Evolutionary conservation across 2,113 vertebrate species (phyloP).

Genomic region (Microtus pennsylvanicus): DNA sequence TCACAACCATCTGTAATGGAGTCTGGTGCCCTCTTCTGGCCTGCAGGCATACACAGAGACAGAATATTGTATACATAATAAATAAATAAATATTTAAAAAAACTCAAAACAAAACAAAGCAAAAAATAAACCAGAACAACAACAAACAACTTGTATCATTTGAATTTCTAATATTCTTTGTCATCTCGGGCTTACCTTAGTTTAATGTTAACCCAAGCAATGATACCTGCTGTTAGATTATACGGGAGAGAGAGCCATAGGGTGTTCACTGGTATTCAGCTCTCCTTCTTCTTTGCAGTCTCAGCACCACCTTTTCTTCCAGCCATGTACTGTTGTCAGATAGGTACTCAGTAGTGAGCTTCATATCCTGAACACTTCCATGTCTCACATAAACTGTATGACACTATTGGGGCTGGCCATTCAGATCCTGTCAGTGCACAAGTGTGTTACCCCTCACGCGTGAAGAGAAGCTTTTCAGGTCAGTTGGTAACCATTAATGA

Average conservation of each 20-base stretch:
- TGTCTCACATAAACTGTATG: slow-evolving; percentile 28
- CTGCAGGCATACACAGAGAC: too few relatives aligned
- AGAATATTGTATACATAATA: too few relatives aligned
- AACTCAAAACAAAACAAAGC: background rate
- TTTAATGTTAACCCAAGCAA: background rate
- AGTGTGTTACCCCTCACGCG: background rate
- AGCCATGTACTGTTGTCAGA: slow-evolving; percentile 59
- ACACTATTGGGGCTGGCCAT: slow-evolving; percentile 51
- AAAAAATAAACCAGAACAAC: background rate
- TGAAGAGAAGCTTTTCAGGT: slow-evolving; percentile 23
- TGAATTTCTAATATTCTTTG: slow-evolving; percentile 40
- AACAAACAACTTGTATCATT: background rate
- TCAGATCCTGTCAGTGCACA: slow-evolving; percentile 43
- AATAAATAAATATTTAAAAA: background rate
- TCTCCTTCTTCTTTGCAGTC: background rate
- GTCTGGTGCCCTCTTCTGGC: too few relatives aligned
- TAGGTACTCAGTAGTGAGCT: slow-evolving; percentile 53
- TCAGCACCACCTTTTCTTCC: slow-evolving; percentile 48
- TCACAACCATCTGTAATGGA: too few relatives aligned
- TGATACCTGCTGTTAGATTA: slow-evolving; percentile 36
- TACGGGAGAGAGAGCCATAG: background rate
- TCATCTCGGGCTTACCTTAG: background rate
- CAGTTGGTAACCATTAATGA: slow-evolving; percentile 54
- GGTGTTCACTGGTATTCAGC: slow-evolving; percentile 45
- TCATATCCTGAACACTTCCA: slow-evolving; percentile 50